Evolutionary conservation across 2,888 invertebrate genomes (phyloP).

Genomic region (Mantis religiosa): DNA sequence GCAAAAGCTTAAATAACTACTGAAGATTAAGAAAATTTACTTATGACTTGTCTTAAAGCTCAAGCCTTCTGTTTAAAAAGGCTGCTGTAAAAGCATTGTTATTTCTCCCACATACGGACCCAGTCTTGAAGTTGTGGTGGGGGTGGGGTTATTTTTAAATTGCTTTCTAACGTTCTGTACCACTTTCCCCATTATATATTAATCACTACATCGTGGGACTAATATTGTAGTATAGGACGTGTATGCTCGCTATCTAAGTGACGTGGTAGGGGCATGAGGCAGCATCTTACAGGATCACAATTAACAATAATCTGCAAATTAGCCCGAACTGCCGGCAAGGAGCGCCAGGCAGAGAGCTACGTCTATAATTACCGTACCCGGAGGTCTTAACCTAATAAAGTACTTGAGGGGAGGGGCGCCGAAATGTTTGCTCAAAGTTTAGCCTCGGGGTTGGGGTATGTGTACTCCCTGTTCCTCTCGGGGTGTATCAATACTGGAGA

Average conservation of each 20-base stretch:
- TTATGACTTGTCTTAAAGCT: too few species aligned
- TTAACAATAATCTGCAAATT: constrained; percentile 19
- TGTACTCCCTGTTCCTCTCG: neutral
- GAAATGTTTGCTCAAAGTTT: constrained; percentile 26
- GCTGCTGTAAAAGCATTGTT: too few species aligned
- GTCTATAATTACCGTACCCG: constrained; percentile 19
- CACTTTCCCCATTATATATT: too few species aligned
- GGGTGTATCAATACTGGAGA: constrained; percentile 13
- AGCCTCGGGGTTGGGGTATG: neutral
- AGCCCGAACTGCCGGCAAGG: constrained; percentile 1
- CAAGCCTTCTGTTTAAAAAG: too few species aligned
- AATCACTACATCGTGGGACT: too few species aligned
- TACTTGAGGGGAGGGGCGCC: neutral
- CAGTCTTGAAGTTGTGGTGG: too few species aligned
- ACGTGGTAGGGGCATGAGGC: neutral
- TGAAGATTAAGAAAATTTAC: too few species aligned
- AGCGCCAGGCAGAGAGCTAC: constrained; percentile 1
- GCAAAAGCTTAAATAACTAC: too few species aligned
- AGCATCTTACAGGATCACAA: constrained; percentile 10
- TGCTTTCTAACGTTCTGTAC: too few species aligned
- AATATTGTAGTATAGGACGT: neutral
- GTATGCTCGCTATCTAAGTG: neutral
- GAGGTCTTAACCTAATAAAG: constrained; percentile 24
- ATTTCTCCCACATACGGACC: too few species aligned
- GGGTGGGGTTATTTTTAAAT: too few species aligned